Evolutionary conservation across 2,113 vertebrate species (phyloP).

Genomic region (Sialia sialis): DNA sequence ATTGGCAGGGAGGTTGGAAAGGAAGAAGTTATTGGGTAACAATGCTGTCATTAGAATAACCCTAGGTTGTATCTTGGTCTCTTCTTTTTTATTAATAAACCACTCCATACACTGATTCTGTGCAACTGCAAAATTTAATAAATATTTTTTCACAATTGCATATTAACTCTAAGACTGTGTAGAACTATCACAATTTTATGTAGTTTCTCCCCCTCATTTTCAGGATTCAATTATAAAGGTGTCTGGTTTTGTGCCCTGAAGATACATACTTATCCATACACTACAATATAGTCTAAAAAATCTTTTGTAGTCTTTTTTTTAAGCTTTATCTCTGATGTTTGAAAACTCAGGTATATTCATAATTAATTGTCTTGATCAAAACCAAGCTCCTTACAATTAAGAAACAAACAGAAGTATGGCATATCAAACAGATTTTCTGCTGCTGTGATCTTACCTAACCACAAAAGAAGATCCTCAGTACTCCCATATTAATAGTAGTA

Average conservation of each 20-base stretch:
- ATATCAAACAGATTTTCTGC: constrained; percentile 57
- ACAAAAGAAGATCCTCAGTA: background rate
- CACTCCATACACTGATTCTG: background rate
- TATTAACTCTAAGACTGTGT: background rate
- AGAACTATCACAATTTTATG: background rate
- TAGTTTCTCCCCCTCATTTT: background rate
- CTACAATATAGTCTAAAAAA: constrained; percentile 23
- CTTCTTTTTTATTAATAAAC: background rate
- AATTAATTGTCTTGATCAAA: constrained; percentile 63
- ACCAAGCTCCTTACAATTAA: constrained; percentile 49
- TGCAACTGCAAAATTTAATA: background rate
- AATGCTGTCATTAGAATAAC: background rate
- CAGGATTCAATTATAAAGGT: constrained; percentile 18
- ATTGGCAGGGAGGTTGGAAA: background rate
- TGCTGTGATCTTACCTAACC: constrained; percentile 56
- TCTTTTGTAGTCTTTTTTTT: constrained; percentile 6
- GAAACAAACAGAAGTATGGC: constrained; percentile 57
- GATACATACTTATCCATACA: background rate
- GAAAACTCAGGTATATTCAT: constrained; percentile 38
- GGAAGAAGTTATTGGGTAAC: background rate
- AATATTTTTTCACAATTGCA: background rate
- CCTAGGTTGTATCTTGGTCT: background rate
- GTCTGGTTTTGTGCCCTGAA: constrained; percentile 17
- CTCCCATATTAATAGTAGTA: background rate
- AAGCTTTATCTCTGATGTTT: constrained; percentile 41